Evolutionary conservation across 2,113 vertebrate species (phyloP).

Genomic region (Corynorhinus townsendii): DNA sequence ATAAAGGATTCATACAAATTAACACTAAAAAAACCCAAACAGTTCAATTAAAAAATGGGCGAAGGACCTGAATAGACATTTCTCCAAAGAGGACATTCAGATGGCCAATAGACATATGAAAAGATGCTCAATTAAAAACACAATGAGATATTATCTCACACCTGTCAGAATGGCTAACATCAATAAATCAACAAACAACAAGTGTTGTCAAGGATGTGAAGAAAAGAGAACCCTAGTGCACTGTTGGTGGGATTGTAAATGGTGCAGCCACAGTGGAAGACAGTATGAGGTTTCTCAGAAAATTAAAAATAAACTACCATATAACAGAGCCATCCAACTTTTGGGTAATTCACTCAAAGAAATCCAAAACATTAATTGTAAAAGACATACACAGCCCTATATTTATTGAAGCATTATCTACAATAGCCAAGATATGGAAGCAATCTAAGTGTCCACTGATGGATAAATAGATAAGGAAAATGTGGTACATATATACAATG

Average conservation of each 20-base stretch:
- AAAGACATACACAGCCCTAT: neutral
- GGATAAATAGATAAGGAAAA: neutral
- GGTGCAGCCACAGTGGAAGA: neutral
- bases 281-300: neutral
- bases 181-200: neutral
- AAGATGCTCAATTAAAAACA: neutral
- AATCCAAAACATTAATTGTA: neutral
- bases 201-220: neutral
- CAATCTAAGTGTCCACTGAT: neutral
- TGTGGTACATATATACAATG: neutral
- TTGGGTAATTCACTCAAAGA: neutral
- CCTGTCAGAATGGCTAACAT: neutral
- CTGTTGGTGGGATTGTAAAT: neutral
- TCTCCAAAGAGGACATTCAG: neutral
- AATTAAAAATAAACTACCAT: neutral
- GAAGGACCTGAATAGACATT: neutral
- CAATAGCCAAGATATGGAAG: neutral
- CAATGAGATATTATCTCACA: neutral
- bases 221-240: neutral
- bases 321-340: neutral
- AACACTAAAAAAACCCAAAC: neutral
- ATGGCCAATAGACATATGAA: neutral
- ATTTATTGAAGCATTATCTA: neutral
- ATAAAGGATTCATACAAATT: neutral
- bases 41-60: neutral